A percentile compares a stretch with the other conserved stretches of the same genome.
These are phyloP conservation scores for Steinernema carpocapsae DNA, from an alignment of 2,888 invertebrate species.

Conservation along the genomic window DNA sequence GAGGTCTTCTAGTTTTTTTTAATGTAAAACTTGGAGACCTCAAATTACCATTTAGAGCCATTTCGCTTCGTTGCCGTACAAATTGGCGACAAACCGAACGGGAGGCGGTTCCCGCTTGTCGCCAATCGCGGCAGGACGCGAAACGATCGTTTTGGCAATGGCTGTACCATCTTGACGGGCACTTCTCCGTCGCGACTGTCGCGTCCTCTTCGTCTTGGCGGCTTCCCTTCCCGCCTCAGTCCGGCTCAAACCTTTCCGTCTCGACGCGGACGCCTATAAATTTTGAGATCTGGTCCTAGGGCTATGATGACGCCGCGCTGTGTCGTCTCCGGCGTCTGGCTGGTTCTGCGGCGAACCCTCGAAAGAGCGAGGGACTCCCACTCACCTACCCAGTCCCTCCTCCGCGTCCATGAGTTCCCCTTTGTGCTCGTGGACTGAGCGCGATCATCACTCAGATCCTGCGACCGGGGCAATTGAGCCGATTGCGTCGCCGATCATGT, in stretches of 20 bases:
- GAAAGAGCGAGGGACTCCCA: background rate
- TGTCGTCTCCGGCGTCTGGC: slow-evolving; percentile 16
- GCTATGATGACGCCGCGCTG: slow-evolving; percentile 11
- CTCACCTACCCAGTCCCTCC: background rate
- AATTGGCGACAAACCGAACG: too few species aligned
- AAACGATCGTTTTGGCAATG: too few species aligned
- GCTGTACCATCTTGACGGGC: background rate
- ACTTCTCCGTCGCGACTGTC: background rate
- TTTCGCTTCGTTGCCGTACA: too few species aligned
- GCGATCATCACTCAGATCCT: too few species aligned
- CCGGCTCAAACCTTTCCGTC: slow-evolving; percentile 5
- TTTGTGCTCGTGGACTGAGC: too few species aligned
- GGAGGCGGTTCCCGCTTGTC: too few species aligned
- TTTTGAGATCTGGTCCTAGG: slow-evolving; percentile 28
- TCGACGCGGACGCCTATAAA: slow-evolving; percentile 21
- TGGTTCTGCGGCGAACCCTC: slow-evolving; percentile 24
- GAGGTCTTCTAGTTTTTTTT: too few species aligned
- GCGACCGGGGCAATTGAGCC: background rate
- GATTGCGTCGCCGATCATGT: slow-evolving; percentile 17
- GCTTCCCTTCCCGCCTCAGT: slow-evolving; percentile 14
- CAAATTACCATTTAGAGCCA: too few species aligned
- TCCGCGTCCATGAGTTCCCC: background rate
- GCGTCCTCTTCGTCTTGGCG: background rate
- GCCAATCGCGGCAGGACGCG: too few species aligned
- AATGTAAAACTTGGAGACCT: too few species aligned